phyloP scores from a whole-genome alignment of 2,113 vertebrate genomes.

The Psettodes erumei region DNA sequence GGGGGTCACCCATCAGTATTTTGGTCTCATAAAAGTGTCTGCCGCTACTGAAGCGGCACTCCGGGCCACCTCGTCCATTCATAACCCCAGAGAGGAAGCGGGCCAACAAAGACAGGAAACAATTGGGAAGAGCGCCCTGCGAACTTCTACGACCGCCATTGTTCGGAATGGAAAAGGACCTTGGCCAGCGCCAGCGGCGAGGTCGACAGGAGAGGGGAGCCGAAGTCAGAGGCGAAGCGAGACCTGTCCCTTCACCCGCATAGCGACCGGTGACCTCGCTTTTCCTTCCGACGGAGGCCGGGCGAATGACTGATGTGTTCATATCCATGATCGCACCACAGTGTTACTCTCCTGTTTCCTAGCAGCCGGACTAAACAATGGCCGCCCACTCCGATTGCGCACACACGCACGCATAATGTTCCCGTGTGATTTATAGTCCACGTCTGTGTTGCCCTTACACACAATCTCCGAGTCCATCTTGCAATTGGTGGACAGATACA shows the following conservation, averaged over 20 bases:
- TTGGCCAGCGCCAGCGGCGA: slow-evolving; percentile 65
- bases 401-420: slow-evolving; percentile 40
- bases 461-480: slow-evolving; percentile 32
- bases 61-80: slow-evolving; percentile 60
- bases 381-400: slow-evolving; percentile 32
- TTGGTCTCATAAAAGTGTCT: slow-evolving; percentile 67
- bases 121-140: slow-evolving; percentile 70
- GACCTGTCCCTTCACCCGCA: slow-evolving; percentile 8
- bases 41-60: slow-evolving; percentile 18
- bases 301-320: slow-evolving; percentile 67
- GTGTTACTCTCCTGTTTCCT: slow-evolving; percentile 67
- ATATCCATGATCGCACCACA: slow-evolving; percentile 64
- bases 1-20: slow-evolving; percentile 56
- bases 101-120: slow-evolving; percentile 81
- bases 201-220: slow-evolving; percentile 12
- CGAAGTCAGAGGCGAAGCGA: slow-evolving; percentile 43
- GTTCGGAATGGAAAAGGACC: slow-evolving; percentile 61
- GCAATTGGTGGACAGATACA: slow-evolving; percentile 54
- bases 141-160: slow-evolving; percentile 69
- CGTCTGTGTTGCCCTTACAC: slow-evolving; percentile 36
- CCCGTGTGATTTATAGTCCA: slow-evolving; percentile 56
- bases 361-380: slow-evolving; percentile 79
- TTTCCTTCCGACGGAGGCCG: slow-evolving; percentile 58
- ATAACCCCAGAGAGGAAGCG: slow-evolving; percentile 73
- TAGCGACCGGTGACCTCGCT: slow-evolving; percentile 45